Conservation (phyloP, 2,113 vertebrate species). For the human (Homo sapiens) region DNA sequence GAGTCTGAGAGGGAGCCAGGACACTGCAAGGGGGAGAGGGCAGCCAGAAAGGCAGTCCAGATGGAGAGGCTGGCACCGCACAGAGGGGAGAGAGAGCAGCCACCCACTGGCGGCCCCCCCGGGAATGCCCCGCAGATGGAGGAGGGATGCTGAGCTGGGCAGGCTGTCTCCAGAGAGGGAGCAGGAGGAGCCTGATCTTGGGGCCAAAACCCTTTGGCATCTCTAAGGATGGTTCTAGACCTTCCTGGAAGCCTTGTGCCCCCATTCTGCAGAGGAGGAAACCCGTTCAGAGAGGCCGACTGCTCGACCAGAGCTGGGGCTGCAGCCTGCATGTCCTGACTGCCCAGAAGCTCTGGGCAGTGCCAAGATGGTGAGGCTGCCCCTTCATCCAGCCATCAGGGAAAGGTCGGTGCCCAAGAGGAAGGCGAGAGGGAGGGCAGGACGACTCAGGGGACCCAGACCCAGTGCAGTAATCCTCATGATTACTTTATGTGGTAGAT, state of each 20-base stretch:
- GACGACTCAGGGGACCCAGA: neutral
- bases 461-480: neutral
- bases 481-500: neutral
- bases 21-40: neutral
- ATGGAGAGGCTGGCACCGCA: conserved; percentile 51
- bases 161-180: neutral
- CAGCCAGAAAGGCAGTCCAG: conserved; percentile 9
- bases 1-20: neutral
- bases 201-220: neutral
- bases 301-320: neutral
- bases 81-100: neutral
- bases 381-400: neutral
- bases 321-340: accelerated
- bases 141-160: neutral
- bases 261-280: neutral
- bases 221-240: neutral
- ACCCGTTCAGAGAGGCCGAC: neutral
- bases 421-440: neutral
- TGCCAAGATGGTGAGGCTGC: neutral
- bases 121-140: conserved; percentile 12
- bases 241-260: neutral
- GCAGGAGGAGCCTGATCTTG: neutral
- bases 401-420: neutral
- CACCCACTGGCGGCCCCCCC: neutral
- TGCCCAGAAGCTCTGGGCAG: neutral